Evolutionary conservation across 1,140 invertebrate genomes (phyloP), one percentile per base, ranked within the genome.

Genomic region (Drosophila truncata): DNA sequence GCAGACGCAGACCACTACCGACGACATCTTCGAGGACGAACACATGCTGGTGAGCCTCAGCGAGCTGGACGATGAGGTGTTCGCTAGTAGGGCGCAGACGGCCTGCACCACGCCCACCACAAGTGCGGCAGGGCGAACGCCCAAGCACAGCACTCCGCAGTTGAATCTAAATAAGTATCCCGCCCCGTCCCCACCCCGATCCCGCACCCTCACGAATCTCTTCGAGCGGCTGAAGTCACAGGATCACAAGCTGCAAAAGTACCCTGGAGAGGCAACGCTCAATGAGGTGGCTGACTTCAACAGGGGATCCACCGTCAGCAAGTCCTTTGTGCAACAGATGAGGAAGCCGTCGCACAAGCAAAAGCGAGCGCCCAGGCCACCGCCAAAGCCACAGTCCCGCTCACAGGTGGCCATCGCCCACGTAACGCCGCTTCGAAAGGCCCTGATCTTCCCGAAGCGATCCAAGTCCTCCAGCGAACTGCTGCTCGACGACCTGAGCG

Each of bases 281-380:
- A 85, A 90, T 50, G 39, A 60, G 25, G 52, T 59, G 23, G 60
- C 63, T 8, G 91, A 91, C 64, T 92, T 93, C 39, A 82, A 92
- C 59, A 76, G 92, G 4, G 92, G 92, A 42, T 90, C 92, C 13
- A 93, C 92, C 6, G 52, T 93, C 2, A 93, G 92, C 49, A 91
- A 93, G 55, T 93, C 92, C 25, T 93, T 93, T 57, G 92, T 93
- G 47, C 77, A 78, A n/a, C 91, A 91, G 46, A 49, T 91, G 41
- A 71, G 80, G 31, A 76, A 69, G 18, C 73, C 82, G 18, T 81
- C 86, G 50, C 80, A 80, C 47, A 91, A 91, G 11, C 75, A 91
- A 46, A 92, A 91, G 27, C 65, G 71, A 8, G 79, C 87, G 0
- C 91, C 91, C 8, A 54, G 81, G 25, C 80, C 83, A 9, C 85